Conservation (phyloP, 2,888 invertebrate genomes). For the Aromia moschata region DNA sequence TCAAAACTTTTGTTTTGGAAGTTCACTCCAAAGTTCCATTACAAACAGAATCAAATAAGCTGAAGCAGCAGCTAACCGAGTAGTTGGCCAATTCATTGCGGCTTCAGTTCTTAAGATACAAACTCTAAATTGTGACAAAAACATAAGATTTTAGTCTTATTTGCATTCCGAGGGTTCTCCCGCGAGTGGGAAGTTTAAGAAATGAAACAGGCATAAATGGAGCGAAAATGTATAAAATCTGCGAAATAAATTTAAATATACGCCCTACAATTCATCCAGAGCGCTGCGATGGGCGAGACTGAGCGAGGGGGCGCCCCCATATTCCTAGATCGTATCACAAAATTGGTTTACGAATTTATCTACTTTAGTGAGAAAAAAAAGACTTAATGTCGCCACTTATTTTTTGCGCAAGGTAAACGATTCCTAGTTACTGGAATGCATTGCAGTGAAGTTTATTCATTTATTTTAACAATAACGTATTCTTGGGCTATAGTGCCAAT, state of each 20-base stretch:
- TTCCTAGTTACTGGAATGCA: no score
- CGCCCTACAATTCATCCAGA: not conserved
- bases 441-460: no score
- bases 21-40: no score
- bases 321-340: not conserved
- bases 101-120: no score
- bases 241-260: slow-evolving; percentile 11
- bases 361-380: not conserved
- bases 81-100: no score
- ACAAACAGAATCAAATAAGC: no score
- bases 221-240: slow-evolving; percentile 11
- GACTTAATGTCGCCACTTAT: not conserved
- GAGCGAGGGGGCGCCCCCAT: not conserved
- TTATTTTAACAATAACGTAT: no score
- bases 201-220: slow-evolving; percentile 13
- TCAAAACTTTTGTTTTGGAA: no score
- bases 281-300: not conserved
- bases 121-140: slow-evolving; percentile 16
- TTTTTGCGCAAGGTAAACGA: no score
- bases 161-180: slow-evolving; percentile 10
- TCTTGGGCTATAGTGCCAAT: no score
- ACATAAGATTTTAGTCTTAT: slow-evolving; percentile 17
- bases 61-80: no score
- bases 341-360: not conserved
- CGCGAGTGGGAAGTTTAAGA: slow-evolving; percentile 3